Evolutionary conservation across 1,140 invertebrate species (phyloP).

Genomic region (Cecropterus lyciades): DNA sequence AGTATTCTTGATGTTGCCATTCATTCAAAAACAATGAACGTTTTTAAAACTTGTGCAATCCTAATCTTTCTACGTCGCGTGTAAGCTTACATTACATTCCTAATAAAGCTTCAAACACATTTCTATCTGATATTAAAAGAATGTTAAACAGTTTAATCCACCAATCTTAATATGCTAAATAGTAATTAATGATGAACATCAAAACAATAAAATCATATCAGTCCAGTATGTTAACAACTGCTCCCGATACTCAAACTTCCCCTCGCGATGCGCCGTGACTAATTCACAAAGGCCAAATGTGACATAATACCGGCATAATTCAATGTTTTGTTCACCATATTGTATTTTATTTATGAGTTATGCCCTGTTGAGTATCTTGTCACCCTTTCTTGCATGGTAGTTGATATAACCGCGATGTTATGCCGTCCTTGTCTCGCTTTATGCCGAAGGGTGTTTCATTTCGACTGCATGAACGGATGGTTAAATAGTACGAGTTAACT

Average conservation of each 20-base stretch:
- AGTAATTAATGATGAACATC: conserved; percentile 32
- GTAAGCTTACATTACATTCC: too few relatives aligned
- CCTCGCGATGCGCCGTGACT: conserved; percentile 69
- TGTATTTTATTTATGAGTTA: conserved; percentile 85
- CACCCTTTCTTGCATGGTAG: conserved; percentile 51
- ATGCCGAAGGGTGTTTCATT: conserved; percentile 67
- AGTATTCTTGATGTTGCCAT: conserved; percentile 53
- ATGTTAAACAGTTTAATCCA: neutral
- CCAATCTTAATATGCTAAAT: neutral
- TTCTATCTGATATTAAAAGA: too few relatives aligned
- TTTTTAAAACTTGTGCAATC: conserved; percentile 34
- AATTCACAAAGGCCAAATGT: conserved; percentile 83
- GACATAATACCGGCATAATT: conserved; percentile 85
- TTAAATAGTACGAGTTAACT: conserved; percentile 82
- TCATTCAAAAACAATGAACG: conserved; percentile 23
- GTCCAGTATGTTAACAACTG: conserved; percentile 61
- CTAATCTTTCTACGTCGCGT: neutral
- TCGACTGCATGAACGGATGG: conserved; percentile 72
- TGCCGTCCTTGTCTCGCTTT: conserved; percentile 51
- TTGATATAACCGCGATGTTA: conserved; percentile 30
- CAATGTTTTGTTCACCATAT: conserved; percentile 85
- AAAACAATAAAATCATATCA: conserved; percentile 56
- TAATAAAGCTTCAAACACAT: too few relatives aligned
- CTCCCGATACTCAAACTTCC: conserved; percentile 65
- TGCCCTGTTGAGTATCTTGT: conserved; percentile 62